Percentiles rank a stretch among this genome's conserved stretches.
Evolutionary conservation across 2,113 vertebrate genomes (phyloP).

Genomic region (Elephantulus edwardii): DNA sequence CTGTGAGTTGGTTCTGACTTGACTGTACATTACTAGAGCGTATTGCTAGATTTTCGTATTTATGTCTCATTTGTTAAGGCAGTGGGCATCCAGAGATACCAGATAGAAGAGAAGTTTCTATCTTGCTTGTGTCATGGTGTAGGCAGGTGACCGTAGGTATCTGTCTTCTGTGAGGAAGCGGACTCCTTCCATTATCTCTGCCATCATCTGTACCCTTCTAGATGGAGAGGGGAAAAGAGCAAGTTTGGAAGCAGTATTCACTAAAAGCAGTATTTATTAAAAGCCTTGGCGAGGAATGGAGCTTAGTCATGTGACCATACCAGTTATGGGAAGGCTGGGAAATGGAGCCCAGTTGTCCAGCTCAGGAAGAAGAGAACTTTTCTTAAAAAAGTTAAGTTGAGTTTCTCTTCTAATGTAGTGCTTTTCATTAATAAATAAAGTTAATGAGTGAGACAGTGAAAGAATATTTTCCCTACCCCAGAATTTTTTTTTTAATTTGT

Average conservation of each 20-base stretch:
- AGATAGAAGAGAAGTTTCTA: neutral
- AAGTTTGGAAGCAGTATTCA: neutral
- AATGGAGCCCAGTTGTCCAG: neutral
- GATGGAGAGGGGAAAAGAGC: neutral
- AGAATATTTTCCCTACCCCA: neutral
- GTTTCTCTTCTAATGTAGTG: neutral
- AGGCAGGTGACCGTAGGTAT: neutral
- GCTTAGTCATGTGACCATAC: neutral
- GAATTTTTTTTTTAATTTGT: neutral
- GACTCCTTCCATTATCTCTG: neutral
- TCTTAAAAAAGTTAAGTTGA: neutral
- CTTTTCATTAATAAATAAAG: neutral
- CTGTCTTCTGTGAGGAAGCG: neutral
- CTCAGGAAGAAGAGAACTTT: neutral
- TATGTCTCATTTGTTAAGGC: neutral
- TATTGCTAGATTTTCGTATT: neutral
- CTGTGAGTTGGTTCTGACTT: neutral
- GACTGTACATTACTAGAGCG: neutral
- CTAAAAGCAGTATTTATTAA: too few species aligned
- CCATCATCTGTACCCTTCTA: neutral
- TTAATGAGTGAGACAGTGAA: neutral
- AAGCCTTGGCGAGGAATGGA: neutral
- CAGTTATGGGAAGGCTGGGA: neutral
- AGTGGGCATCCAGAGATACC: neutral
- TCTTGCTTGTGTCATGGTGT: neutral